Conservation (phyloP, 2,113 vertebrate genomes). For the Vicugna pacos region DNA sequence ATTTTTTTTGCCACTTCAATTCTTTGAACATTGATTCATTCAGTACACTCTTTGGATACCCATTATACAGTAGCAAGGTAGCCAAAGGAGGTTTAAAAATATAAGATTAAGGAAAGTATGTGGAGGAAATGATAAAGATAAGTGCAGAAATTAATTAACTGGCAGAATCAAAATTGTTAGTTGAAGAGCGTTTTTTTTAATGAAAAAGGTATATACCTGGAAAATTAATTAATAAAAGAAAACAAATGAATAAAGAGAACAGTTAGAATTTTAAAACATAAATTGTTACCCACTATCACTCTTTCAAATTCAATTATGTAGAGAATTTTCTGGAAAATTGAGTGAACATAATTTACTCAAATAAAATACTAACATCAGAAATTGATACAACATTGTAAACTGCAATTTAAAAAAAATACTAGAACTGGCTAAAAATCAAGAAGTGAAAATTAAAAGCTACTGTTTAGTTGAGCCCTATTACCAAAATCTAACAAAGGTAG, state of each 20-base stretch:
- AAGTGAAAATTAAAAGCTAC: background rate
- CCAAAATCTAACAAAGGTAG: background rate
- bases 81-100: background rate
- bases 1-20: background rate
- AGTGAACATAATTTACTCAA: background rate
- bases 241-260: background rate
- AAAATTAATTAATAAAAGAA: constrained; percentile 10
- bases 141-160: background rate
- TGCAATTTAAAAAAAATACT: background rate
- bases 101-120: background rate
- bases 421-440: background rate
- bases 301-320: background rate
- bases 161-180: background rate
- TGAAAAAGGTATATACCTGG: background rate
- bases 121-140: background rate
- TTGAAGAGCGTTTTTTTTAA: background rate
- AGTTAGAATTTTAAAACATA: background rate
- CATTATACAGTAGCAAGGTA: background rate
- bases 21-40: background rate
- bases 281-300: background rate
- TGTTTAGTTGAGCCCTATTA: background rate
- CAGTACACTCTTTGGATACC: background rate
- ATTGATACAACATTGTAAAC: too few relatives aligned
- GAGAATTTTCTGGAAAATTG: background rate
- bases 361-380: too few relatives aligned